Evolutionary conservation across 1,140 invertebrate species (phyloP), one percentile per base, ranked within the genome.

Genomic region (Papilio xuthus): DNA sequence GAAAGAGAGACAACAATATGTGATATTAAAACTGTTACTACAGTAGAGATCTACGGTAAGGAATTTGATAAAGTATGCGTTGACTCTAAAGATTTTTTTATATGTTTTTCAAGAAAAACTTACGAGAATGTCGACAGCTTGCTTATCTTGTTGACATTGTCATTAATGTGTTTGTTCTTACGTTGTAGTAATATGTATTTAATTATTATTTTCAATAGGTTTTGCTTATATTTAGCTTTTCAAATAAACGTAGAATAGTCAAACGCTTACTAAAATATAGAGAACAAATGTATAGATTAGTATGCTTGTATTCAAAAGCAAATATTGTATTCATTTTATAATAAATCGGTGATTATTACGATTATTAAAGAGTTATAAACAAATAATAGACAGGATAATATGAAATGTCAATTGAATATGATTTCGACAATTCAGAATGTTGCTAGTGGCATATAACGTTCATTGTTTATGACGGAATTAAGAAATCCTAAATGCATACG

Each of bases 381-480:
- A 63, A 26, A 26, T 6, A 4, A 63, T 63, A 28, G 13, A 63
- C 28, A 63, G 15, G 3, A n/a, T 1, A 60, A 63, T 63, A 63
- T 26, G 23, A 63, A 63, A 63, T 28, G 56, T 63, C 56, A 63
- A 63, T 15, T 28, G 23, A 13, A 0, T 26, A 28, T 28, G 10
- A 63, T 63, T 63, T 63, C n/a, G 23, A 28, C 60, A 26, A 23
- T 1, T 26, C 10, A 10, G 10, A 63, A 26, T 28, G 12, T 26
- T 28, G 60, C 13, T 53, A 50, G 60, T 63, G 60, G 60, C 23
- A 63, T 63, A 63, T 63, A 63, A 26, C 60, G 60, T 12, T 63
- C 60, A 63, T 63, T 63, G 60, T 63, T 63, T 63, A 28, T 28
- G 26, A 63, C 12, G 60, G 26, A 63, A 63, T 63, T 28, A 63